Evolutionary conservation across 2,113 vertebrate genomes (phyloP).

Genomic region (Ondatra zibethicus): DNA sequence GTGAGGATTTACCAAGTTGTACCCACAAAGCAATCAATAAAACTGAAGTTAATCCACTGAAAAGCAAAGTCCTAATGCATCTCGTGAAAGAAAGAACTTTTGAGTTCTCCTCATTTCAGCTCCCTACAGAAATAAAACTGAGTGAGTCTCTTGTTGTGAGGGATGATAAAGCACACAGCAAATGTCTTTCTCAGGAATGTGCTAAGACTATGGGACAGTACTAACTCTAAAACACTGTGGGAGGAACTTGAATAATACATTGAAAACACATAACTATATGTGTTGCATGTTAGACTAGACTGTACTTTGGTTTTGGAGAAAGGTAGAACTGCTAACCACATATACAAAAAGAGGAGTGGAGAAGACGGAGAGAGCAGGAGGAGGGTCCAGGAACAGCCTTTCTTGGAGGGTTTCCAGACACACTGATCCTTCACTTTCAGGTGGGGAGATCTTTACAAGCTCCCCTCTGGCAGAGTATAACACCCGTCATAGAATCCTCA

Average conservation of each 20-base stretch:
- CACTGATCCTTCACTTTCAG: background rate
- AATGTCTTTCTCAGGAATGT: background rate
- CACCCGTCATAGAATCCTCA: background rate
- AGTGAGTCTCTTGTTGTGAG: background rate
- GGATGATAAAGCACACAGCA: background rate
- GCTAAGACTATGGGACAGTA: background rate
- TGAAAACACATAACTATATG: background rate
- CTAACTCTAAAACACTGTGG: conserved; percentile 22
- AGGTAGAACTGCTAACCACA: background rate
- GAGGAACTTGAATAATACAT: conserved; percentile 14
- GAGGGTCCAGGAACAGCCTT: background rate
- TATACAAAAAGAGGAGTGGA: background rate
- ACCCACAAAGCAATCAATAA: conserved; percentile 62
- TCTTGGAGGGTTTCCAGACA: background rate
- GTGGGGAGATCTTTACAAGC: background rate
- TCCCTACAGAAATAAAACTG: conserved; percentile 34
- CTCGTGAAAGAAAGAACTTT: conserved; percentile 55
- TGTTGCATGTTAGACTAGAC: background rate
- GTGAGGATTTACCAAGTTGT: conserved; percentile 63
- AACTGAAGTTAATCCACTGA: conserved; percentile 62
- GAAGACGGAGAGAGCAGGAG: background rate
- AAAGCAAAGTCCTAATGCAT: conserved; percentile 66
- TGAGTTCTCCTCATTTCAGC: conserved; percentile 46
- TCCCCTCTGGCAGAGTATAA: background rate
- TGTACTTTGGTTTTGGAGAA: background rate